Percentiles rank a stretch among this genome's conserved stretches.
phyloP scores from a whole-genome alignment of 2,797 vertebrate species.

The Carduelis carduelis region DNA sequence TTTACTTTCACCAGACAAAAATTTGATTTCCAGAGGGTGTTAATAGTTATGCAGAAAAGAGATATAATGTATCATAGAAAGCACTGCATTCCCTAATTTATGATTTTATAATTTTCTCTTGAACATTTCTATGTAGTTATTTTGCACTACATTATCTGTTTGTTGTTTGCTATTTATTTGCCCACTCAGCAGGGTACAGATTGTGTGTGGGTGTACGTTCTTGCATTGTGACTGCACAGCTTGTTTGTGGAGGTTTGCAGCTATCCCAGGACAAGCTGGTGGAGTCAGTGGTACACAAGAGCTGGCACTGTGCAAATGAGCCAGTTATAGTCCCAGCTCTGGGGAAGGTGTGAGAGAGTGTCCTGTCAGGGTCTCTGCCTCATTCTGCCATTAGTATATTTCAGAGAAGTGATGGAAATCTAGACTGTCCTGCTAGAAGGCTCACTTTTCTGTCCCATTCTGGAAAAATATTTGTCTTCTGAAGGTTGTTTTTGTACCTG shows the following conservation, averaged over 20 bases:
- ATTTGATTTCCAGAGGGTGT: not conserved
- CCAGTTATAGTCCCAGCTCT: not conserved
- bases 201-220: not conserved
- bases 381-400: not conserved
- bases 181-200: not conserved
- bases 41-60: not conserved
- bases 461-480: not conserved
- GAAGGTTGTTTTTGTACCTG: not conserved
- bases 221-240: not conserved
- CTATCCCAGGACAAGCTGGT: not conserved
- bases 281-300: not conserved
- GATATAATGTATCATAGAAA: not conserved
- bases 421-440: not conserved
- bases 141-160: not conserved
- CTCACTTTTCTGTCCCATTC: not conserved
- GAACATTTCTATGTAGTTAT: not conserved
- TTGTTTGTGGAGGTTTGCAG: constrained; percentile 4
- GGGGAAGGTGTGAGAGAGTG: not conserved
- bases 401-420: not conserved
- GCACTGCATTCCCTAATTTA: not conserved
- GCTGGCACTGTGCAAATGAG: not conserved
- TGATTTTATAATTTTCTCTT: not conserved
- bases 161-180: not conserved
- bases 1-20: not conserved
- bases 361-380: not conserved